phyloP scores from a whole-genome alignment of 2,113 vertebrate species.

The Dipodomys spectabilis region DNA sequence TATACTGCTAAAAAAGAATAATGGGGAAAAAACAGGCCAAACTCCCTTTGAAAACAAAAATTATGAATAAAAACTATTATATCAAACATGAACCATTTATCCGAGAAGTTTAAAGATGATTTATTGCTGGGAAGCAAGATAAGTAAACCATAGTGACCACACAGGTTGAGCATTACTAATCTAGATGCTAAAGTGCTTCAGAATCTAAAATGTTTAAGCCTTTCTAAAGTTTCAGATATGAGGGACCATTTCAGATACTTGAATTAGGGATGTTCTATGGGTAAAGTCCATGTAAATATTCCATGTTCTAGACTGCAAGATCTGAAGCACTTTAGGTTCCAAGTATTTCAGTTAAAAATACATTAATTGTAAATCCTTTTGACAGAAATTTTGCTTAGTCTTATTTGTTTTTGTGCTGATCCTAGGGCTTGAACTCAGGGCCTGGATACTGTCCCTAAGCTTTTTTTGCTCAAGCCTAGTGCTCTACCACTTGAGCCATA shows the following conservation, averaged over 20 bases:
- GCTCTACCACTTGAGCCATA: too few relatives aligned
- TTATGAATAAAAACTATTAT: neutral
- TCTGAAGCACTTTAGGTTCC: neutral
- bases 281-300: neutral
- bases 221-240: neutral
- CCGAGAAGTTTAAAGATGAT: neutral
- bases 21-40: neutral
- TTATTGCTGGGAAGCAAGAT: slow-evolving; percentile 12
- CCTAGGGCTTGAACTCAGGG: too few relatives aligned
- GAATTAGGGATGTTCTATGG: neutral
- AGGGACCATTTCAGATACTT: neutral
- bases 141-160: neutral
- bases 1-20: slow-evolving; percentile 35
- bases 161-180: neutral
- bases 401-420: neutral
- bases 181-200: neutral
- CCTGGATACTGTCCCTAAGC: too few relatives aligned
- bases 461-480: too few relatives aligned
- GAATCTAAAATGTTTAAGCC: neutral
- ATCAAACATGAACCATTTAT: slow-evolving; percentile 7
- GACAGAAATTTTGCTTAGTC: neutral
- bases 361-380: neutral
- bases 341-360: neutral
- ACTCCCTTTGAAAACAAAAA: slow-evolving; percentile 48
- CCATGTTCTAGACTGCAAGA: neutral